Conservation (phyloP, 2,113 vertebrate genomes). For the Megatriorchis doriae region DNA sequence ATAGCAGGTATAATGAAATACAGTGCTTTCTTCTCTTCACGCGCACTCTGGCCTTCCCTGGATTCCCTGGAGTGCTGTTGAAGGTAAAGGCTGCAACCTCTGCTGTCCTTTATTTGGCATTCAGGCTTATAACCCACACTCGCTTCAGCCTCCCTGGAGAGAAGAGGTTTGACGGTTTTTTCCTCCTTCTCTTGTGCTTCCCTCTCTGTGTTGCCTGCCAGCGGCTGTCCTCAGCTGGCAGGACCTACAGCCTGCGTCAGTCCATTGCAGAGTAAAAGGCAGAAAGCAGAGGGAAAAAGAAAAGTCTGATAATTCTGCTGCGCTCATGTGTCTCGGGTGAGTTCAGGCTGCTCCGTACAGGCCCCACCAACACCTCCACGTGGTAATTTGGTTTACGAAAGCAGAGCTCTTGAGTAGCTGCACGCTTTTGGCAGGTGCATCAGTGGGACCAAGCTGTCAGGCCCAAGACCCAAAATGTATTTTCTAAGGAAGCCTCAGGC, state of each 20-base stretch:
- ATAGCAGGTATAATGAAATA: background rate
- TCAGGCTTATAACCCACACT: background rate
- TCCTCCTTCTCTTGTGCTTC: background rate
- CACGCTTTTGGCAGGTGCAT: background rate
- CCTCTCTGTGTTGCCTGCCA: background rate
- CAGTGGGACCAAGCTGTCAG: background rate
- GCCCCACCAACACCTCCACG: background rate
- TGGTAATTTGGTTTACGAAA: background rate
- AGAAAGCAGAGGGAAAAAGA: background rate
- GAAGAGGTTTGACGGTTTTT: background rate
- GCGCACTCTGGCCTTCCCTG: background rate
- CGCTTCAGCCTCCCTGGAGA: background rate
- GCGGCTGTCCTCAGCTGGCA: rapidly evolving
- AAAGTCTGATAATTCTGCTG: background rate
- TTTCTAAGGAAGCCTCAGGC: background rate
- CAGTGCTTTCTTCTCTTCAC: background rate
- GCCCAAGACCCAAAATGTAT: background rate
- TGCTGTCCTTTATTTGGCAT: background rate
- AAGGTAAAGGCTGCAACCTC: background rate
- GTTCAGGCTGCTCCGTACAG: rapidly evolving
- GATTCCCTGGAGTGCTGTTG: background rate
- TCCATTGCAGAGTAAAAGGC: background rate
- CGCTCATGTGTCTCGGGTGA: rapidly evolving
- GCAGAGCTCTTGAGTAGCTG: background rate
- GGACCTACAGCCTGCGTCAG: background rate